Evolutionary conservation across 2,888 invertebrate species (phyloP).

Genomic region (Chrysotoxum bicinctum): DNA sequence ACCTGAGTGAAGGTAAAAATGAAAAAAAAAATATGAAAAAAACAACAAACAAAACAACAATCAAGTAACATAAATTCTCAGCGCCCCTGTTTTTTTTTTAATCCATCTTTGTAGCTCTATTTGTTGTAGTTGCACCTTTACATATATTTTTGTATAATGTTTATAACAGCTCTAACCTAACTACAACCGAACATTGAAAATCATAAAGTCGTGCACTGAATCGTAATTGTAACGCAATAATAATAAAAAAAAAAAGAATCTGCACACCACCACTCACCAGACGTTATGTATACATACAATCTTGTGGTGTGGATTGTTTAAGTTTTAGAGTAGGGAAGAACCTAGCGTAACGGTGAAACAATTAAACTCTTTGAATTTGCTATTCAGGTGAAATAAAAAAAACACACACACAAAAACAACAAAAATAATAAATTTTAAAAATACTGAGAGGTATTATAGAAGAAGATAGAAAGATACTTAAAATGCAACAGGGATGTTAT

Average conservation of each 20-base stretch:
- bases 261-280: slow-evolving; percentile 33
- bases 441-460: background rate
- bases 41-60: slow-evolving; percentile 30
- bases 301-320: slow-evolving; percentile 22
- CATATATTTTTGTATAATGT: slow-evolving; percentile 12
- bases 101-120: background rate
- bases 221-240: slow-evolving; percentile 72
- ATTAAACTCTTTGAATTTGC: slow-evolving; percentile 68
- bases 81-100: slow-evolving; percentile 48
- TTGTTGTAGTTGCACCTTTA: slow-evolving; percentile 5
- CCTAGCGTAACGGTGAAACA: slow-evolving; percentile 72
- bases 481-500: slow-evolving; percentile 15
- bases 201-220: slow-evolving; percentile 73
- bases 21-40: background rate
- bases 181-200: slow-evolving; percentile 55
- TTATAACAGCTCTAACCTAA: slow-evolving; percentile 35
- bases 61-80: slow-evolving; percentile 61
- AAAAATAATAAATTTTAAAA: background rate
- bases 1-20: slow-evolving; percentile 17
- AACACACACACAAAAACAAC: slow-evolving; percentile 3
- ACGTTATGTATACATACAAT: background rate
- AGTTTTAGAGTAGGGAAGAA: slow-evolving; percentile 58
- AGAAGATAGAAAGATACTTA: slow-evolving; percentile 9
- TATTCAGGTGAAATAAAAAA: slow-evolving; percentile 29
- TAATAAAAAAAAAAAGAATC: slow-evolving; percentile 35